Evolutionary conservation across 2,113 vertebrate species (phyloP).

Genomic region (Stigmatopora argus): DNA sequence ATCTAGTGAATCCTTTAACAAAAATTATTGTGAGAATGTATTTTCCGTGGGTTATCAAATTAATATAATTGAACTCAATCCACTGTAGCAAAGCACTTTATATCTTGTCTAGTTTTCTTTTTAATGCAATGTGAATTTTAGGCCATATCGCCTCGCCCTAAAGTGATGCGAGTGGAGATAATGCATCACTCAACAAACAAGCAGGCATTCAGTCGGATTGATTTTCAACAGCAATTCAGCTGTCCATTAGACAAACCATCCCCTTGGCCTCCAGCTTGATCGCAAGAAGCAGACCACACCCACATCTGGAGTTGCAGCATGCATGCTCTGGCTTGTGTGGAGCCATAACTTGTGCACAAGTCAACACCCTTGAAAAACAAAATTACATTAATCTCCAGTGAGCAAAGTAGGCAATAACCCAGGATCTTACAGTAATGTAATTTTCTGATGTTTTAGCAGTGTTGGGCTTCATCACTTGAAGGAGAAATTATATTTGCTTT

Average conservation of each 20-base stretch:
- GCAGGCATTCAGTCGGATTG: constrained; percentile 29
- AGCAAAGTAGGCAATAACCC: not conserved
- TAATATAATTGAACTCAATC: too few relatives aligned
- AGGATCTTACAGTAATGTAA: not conserved
- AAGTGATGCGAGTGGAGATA: constrained; percentile 43
- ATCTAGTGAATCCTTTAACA: too few relatives aligned
- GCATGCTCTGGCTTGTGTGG: not conserved
- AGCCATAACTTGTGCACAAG: not conserved
- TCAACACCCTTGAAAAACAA: not conserved
- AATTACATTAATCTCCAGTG: not conserved
- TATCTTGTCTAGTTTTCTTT: too few relatives aligned
- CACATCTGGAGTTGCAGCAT: constrained; percentile 8
- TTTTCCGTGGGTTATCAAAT: too few relatives aligned
- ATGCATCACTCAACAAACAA: constrained; percentile 39
- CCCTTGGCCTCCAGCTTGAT: constrained; percentile 11
- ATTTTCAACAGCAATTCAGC: constrained; percentile 33
- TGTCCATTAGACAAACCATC: constrained; percentile 46
- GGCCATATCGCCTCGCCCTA: too few relatives aligned
- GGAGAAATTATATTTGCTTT: constrained; percentile 27
- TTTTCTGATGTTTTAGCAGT: not conserved
- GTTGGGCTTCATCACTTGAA: constrained; percentile 29
- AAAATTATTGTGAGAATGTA: too few relatives aligned
- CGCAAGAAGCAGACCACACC: constrained; percentile 34
- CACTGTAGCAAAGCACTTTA: too few relatives aligned
- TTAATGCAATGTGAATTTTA: too few relatives aligned